A percentile compares a stretch with the other conserved stretches of the same genome.
Evolutionary conservation across 2,888 invertebrate species (phyloP).

Genomic region (Heliconius sara): DNA sequence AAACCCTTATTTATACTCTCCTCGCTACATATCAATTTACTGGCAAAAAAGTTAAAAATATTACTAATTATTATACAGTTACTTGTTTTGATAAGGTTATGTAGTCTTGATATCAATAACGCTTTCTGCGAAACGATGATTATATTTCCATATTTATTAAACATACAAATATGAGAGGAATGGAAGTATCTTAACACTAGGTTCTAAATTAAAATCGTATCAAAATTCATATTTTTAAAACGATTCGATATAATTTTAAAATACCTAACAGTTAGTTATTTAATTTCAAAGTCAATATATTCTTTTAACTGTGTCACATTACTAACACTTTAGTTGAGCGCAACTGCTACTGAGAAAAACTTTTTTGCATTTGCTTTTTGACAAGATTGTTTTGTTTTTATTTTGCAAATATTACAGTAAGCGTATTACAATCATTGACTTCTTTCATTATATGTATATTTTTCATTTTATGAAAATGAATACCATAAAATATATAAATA

Average conservation of each 20-base stretch:
- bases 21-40: too few relatives aligned
- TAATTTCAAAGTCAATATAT: not conserved
- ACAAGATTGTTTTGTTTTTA: not conserved
- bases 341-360: too few relatives aligned
- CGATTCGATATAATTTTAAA: too few relatives aligned
- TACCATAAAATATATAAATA: not conserved
- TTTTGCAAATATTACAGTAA: not conserved
- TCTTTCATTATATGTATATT: not conserved
- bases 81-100: slow-evolving; percentile 8
- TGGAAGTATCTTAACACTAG: too few relatives aligned
- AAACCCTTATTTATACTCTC: too few relatives aligned
- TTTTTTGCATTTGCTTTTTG: too few relatives aligned
- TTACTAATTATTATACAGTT: not conserved
- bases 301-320: not conserved
- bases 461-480: not conserved
- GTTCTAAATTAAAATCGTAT: too few relatives aligned
- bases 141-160: not conserved
- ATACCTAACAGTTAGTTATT: not conserved
- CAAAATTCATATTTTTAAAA: too few relatives aligned
- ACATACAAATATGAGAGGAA: too few relatives aligned
- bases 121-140: not conserved
- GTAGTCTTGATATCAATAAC: not conserved
- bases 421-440: not conserved
- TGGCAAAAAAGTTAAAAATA: too few relatives aligned
- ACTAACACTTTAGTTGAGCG: not conserved